Percentiles rank a stretch among this genome's conserved stretches.
Evolutionary conservation across 2,113 vertebrate genomes (phyloP).

Genomic region (Chamaetylas fuelleborni): DNA sequence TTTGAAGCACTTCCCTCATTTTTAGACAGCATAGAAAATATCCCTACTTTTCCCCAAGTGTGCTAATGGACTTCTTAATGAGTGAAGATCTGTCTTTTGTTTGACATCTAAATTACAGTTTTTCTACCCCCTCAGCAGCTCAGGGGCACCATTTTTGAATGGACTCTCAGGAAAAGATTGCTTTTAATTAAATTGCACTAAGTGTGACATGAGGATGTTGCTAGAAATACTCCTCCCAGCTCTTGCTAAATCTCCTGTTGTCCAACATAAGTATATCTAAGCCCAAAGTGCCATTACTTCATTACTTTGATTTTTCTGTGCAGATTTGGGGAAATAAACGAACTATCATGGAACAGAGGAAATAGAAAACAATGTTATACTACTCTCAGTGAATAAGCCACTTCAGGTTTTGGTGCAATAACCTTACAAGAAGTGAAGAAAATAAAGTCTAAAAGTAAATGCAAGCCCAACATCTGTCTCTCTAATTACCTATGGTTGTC

Average conservation of each 20-base stretch:
- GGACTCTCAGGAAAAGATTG: background rate
- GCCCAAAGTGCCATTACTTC: background rate
- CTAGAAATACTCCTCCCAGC: background rate
- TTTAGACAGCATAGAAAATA: background rate
- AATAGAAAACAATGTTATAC: background rate
- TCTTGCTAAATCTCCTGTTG: background rate
- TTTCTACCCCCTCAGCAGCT: background rate
- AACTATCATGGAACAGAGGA: background rate
- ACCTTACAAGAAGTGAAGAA: background rate
- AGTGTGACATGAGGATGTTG: background rate
- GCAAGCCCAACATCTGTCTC: background rate
- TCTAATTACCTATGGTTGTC: background rate
- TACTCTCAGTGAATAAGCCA: background rate
- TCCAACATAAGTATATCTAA: background rate
- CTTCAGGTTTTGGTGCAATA: background rate
- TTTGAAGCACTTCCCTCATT: background rate
- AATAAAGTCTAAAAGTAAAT: background rate
- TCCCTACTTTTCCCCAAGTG: background rate
- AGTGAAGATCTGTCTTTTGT: background rate
- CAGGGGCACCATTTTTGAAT: background rate
- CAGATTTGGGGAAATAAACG: background rate
- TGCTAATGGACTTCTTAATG: conserved; percentile 28
- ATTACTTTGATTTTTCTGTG: background rate
- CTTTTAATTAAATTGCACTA: background rate
- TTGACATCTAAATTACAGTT: background rate